Percentiles rank a stretch among this genome's conserved stretches.
These are phyloP conservation scores for Allolobophora icterica DNA, from an alignment of 2,888 invertebrate species.

Conservation along the genomic window DNA sequence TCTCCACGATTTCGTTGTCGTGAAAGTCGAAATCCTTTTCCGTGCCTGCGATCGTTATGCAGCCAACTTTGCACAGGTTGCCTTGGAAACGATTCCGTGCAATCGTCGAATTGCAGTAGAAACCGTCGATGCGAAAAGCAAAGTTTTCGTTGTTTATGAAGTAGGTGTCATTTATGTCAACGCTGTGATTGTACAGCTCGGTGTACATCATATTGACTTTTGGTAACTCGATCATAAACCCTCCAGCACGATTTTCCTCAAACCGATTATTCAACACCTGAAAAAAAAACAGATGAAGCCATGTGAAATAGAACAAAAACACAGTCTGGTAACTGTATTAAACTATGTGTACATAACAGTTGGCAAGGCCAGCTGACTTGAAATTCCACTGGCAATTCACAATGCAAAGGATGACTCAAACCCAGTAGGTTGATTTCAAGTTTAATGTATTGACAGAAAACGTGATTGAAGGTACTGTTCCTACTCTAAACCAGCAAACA, in stretches of 20 bases:
- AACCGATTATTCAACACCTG: constrained; percentile 77
- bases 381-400: background rate
- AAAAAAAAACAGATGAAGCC: background rate
- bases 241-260: constrained; percentile 83
- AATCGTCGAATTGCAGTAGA: constrained; percentile 87
- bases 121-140: constrained; percentile 84
- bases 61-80: constrained; percentile 75
- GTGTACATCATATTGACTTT: constrained; percentile 68
- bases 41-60: constrained; percentile 78
- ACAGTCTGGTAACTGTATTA: background rate
- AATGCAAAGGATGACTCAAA: constrained; percentile 62
- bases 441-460: constrained; percentile 35
- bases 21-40: constrained; percentile 89
- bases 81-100: constrained; percentile 83
- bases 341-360: no score
- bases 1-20: constrained; percentile 79
- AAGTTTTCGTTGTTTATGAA: constrained; percentile 87
- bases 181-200: constrained; percentile 72
- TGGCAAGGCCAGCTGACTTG: background rate
- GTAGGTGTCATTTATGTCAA: constrained; percentile 84
- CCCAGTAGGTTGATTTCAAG: constrained; percentile 73
- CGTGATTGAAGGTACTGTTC: constrained; percentile 20
- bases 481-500: constrained; percentile 82
- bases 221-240: constrained; percentile 86
- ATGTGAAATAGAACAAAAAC: background rate